Evolutionary conservation across 2,113 vertebrate species (phyloP).

Genomic region (Zapus hudsonius): DNA sequence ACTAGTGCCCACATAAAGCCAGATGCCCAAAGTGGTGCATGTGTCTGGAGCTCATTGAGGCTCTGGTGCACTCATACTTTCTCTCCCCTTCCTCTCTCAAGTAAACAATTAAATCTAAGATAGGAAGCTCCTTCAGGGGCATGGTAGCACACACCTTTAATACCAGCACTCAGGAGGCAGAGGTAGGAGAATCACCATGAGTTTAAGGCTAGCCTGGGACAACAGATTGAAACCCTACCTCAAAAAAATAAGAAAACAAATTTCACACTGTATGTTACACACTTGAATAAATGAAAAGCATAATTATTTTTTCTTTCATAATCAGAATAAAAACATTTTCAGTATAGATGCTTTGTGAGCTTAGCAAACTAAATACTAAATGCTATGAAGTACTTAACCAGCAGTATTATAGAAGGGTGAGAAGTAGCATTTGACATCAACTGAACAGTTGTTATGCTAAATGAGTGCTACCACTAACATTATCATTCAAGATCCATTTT

Average conservation of each 20-base stretch:
- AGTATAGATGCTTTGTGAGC: constrained; percentile 32
- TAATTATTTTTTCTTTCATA: constrained; percentile 34
- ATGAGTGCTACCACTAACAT: not conserved
- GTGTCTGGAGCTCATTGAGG: too few species aligned
- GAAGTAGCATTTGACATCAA: not conserved
- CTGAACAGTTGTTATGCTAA: not conserved
- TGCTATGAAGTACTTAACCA: not conserved
- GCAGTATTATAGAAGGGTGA: not conserved
- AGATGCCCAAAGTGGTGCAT: too few species aligned
- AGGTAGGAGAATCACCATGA: not conserved
- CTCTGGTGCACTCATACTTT: too few species aligned
- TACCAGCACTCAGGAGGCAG: too few species aligned
- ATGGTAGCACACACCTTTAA: not conserved
- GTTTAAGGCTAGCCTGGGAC: too few species aligned
- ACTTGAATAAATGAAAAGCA: not conserved
- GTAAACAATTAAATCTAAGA: too few species aligned
- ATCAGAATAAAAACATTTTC: constrained; percentile 37
- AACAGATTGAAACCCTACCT: too few species aligned
- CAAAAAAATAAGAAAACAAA: not conserved
- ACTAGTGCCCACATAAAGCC: too few species aligned
- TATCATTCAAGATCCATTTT: not conserved
- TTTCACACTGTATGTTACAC: not conserved
- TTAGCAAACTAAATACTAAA: constrained; percentile 43
- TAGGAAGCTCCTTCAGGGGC: too few species aligned
- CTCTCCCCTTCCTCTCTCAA: too few species aligned